Conservation (phyloP, 2,888 invertebrate genomes). For the Tiliacea citrago region DNA sequence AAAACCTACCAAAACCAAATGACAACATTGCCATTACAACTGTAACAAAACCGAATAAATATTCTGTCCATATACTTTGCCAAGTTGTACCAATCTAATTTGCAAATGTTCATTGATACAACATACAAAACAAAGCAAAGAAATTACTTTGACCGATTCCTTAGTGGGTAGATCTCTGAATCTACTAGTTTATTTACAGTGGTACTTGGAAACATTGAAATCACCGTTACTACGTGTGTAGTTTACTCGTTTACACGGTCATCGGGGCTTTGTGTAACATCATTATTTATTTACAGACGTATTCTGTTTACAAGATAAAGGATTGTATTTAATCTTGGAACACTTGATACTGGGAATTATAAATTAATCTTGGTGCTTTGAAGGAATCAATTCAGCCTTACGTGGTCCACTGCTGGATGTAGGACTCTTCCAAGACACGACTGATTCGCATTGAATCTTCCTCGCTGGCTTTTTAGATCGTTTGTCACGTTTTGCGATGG, state of each 20-base stretch:
- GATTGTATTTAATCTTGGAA: constrained; percentile 9
- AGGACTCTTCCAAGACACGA: neutral
- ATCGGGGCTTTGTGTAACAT: constrained; percentile 16
- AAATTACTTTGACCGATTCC: constrained; percentile 19
- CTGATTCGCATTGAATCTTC: too few relatives aligned
- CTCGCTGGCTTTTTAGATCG: neutral
- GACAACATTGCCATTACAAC: too few relatives aligned
- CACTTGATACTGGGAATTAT: neutral
- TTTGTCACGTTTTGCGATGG: neutral
- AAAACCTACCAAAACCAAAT: too few relatives aligned
- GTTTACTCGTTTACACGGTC: constrained; percentile 7
- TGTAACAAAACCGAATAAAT: too few relatives aligned
- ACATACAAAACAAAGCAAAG: constrained; percentile 9
- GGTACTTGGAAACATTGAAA: constrained; percentile 5
- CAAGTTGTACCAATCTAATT: neutral
- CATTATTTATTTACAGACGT: constrained; percentile 24
- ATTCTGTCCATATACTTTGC: too few relatives aligned
- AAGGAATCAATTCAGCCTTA: neutral
- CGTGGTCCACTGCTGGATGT: neutral
- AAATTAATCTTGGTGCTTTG: neutral
- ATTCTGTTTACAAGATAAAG: neutral
- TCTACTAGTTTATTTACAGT: constrained; percentile 34
- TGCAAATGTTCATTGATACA: neutral
- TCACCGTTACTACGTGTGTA: constrained; percentile 21
- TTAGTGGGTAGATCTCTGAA: constrained; percentile 9